Percentiles rank a stretch among this genome's conserved stretches.
phyloP scores from a whole-genome alignment of 2,888 invertebrate genomes.

The Luffia ferchaultella region DNA sequence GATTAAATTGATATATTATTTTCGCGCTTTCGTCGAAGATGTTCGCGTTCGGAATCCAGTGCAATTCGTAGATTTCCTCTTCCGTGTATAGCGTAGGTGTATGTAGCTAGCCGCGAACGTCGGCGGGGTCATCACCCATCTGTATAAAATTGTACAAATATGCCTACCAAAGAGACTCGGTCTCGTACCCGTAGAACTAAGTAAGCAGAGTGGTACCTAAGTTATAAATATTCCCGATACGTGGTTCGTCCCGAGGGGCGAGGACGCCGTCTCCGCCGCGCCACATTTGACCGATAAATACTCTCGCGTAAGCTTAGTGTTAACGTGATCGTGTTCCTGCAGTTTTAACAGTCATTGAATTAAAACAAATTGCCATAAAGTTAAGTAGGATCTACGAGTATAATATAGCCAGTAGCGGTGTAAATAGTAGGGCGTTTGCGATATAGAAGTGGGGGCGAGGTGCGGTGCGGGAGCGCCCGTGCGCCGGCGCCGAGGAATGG shows the following conservation, averaged over 20 bases:
- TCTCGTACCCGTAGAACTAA: conserved; percentile 66
- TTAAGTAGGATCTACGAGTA: conserved; percentile 52
- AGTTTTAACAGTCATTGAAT: conserved; percentile 64
- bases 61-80: conserved; percentile 64
- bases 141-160: conserved; percentile 65
- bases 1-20: conserved; percentile 44
- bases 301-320: conserved; percentile 64
- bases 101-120: conserved; percentile 38
- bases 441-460: conserved; percentile 46
- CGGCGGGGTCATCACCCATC: conserved; percentile 41
- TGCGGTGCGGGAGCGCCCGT: conserved; percentile 11
- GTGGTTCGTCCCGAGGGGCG: neutral
- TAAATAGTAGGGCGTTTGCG: conserved; percentile 54
- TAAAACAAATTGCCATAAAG: conserved; percentile 67
- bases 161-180: conserved; percentile 69
- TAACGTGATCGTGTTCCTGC: conserved; percentile 66
- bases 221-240: conserved; percentile 36
- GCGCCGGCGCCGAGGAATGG: conserved; percentile 55
- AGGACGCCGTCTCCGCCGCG: conserved; percentile 8
- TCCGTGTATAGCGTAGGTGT: conserved; percentile 64
- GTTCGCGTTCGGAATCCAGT: conserved; percentile 63
- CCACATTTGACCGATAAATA: conserved; percentile 34
- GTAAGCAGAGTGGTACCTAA: conserved; percentile 51
- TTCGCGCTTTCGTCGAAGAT: conserved; percentile 57
- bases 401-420: conserved; percentile 51